phyloP scores from a whole-genome alignment of 2,888 invertebrate species.

The Morinoia aosen region DNA sequence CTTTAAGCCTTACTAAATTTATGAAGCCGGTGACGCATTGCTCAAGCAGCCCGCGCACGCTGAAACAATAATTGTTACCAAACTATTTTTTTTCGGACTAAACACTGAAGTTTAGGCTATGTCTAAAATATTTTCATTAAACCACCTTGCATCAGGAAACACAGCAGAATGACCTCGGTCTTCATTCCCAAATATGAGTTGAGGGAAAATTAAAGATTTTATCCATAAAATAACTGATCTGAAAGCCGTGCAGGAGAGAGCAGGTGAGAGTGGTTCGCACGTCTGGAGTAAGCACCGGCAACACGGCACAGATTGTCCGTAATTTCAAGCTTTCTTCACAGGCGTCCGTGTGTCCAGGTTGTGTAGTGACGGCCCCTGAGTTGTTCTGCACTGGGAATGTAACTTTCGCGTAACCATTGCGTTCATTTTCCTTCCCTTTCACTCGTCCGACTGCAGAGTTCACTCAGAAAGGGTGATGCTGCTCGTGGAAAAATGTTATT shows the following conservation, averaged over 20 bases:
- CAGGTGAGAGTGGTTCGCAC: background rate
- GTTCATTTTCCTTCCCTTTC: background rate
- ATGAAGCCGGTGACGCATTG: background rate
- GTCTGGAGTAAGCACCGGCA: background rate
- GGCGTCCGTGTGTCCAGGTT: background rate
- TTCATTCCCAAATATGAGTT: too few species aligned
- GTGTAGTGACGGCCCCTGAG: background rate
- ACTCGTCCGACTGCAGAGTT: background rate
- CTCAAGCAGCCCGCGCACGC: background rate
- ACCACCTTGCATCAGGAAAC: too few species aligned
- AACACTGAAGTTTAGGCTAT: too few species aligned
- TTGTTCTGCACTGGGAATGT: background rate
- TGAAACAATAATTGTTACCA: background rate
- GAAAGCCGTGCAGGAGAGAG: background rate
- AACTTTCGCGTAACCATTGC: background rate
- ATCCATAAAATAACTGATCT: too few species aligned
- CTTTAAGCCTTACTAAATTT: background rate
- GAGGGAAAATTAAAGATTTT: too few species aligned
- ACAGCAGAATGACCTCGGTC: too few species aligned
- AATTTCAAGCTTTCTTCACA: background rate
- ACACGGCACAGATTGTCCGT: background rate
- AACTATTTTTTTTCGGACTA: too few species aligned
- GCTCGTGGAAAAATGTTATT: too few species aligned
- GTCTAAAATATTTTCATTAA: too few species aligned
- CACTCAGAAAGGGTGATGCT: background rate